phyloP scores from a whole-genome alignment of 2,888 invertebrate genomes.

The Pomacea canaliculata region DNA sequence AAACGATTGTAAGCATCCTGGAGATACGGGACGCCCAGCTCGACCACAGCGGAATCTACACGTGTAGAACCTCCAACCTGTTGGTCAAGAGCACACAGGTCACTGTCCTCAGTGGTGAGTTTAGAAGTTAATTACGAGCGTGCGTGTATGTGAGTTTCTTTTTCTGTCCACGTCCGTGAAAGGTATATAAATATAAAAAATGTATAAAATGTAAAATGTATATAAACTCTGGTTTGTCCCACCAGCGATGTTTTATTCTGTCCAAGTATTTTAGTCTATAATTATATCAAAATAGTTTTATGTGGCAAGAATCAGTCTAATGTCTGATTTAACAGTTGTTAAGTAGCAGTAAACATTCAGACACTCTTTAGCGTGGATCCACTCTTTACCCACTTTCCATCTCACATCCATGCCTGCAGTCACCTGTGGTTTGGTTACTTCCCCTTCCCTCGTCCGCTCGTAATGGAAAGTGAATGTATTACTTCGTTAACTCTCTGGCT shows the following conservation, averaged over 20 bases:
- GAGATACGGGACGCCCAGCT: conserved; percentile 42
- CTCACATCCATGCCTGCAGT: neutral
- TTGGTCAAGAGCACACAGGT: conserved; percentile 47
- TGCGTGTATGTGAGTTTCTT: conserved; percentile 1
- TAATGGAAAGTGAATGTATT: no score
- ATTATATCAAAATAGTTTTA: no score
- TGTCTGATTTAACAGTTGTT: no score
- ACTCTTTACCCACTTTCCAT: no score
- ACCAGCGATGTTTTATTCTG: neutral
- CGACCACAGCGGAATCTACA: conserved; percentile 52
- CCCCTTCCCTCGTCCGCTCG: neutral
- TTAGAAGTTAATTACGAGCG: conserved; percentile 4
- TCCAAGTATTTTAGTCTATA: no score
- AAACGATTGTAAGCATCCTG: conserved; percentile 49
- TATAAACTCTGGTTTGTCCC: neutral
- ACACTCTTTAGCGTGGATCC: no score
- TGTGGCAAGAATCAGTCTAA: no score
- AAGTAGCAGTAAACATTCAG: no score
- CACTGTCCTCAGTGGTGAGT: conserved; percentile 55
- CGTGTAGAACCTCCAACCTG: conserved; percentile 48
- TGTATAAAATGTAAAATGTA: no score
- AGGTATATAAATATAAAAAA: no score
- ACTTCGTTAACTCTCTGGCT: no score
- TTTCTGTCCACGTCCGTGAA: neutral
- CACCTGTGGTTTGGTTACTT: neutral